Base-by-base conservation (phyloP, 1,140 invertebrate species). In the Aphis gossypii region DNA sequence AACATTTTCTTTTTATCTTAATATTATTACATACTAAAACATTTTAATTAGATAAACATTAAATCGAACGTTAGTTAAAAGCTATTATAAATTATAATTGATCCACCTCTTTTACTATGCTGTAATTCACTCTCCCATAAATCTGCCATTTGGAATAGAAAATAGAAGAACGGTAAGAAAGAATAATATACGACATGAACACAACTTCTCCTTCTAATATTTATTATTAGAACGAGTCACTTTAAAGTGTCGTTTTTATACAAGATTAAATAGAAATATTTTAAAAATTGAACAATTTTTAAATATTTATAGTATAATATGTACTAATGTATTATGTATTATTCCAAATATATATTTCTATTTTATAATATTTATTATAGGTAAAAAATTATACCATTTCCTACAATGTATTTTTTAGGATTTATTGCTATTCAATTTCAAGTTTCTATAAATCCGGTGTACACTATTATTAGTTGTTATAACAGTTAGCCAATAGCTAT, bases 111-210 rank as follows among this genome's bases (percentile, higher is more conserved):
- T 84, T 38, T 90, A 35, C 35, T 56, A 38, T 89, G 88, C 41
- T 35, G 51, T 90, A 51, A 44, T 84, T 84, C 41, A 84, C 21
- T 44, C 30, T 20, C 1, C 88, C 54, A 90, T 90, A 90, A 90
- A 90, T 90, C 88, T 90, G 88, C 88, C 88, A 90, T 56, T 54
- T 14, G 48, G 51, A 90, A 90, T 41, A 60, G 35, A 60, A 90
- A 90, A 90, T 38, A 60, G 41, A 90, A 56, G 56, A 90, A 90
- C 30, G 25, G 30, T 60, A 41, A 9, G n/a, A 90, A 41, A 76
- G n/a, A 60, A 90, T 90, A 54, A 90, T 56, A 56, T 90, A 90
- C 88, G n/a, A 56, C 88, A 46, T 46, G 25, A 46, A 86, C 30
- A 86, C 25, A n/a, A 48, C 46, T 46, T 86, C 84, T 46, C 84